Evolutionary conservation across 2,888 invertebrate species (phyloP).

Genomic region (Eupithecia tripunctaria): DNA sequence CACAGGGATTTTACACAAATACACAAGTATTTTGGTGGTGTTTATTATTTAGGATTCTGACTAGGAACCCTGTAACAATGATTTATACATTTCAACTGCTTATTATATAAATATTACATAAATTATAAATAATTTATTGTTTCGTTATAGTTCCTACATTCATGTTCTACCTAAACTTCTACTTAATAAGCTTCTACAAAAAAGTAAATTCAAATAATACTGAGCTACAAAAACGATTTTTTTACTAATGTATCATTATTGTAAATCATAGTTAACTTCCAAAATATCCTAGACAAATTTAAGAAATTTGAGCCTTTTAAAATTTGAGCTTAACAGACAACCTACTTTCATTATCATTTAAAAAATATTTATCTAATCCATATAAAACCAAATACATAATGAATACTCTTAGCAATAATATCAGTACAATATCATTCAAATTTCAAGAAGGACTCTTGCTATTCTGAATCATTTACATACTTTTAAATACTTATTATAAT

Average conservation of each 20-base stretch:
- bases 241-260: background rate
- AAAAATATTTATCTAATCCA: too few relatives aligned
- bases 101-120: background rate
- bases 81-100: background rate
- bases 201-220: background rate
- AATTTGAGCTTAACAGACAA: background rate
- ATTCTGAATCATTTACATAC: background rate
- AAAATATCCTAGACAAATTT: background rate
- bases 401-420: too few relatives aligned
- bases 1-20: conserved; percentile 5
- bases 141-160: conserved; percentile 47
- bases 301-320: background rate
- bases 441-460: background rate
- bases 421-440: background rate
- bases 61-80: conserved; percentile 60
- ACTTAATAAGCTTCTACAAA: background rate
- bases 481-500: conserved; percentile 15
- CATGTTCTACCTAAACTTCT: background rate
- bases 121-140: conserved; percentile 49
- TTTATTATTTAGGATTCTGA: conserved; percentile 55
- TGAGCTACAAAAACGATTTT: background rate
- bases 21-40: background rate
- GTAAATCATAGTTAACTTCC: background rate
- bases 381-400: too few relatives aligned
- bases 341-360: background rate